Evolutionary conservation across 2,888 invertebrate genomes (phyloP).

Genomic region (Melinaea menophilus): DNA sequence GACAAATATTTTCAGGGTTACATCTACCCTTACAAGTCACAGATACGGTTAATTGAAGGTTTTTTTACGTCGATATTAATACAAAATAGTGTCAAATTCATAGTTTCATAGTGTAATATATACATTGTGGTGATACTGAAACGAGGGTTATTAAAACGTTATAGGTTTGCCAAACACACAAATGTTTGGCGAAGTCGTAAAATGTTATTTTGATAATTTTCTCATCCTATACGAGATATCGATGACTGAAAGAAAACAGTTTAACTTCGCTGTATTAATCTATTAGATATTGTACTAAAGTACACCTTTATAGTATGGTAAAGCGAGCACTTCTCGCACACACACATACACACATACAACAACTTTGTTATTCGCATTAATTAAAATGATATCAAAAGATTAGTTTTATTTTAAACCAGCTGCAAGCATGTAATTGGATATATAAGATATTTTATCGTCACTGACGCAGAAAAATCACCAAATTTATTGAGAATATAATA

Average conservation of each 20-base stretch:
- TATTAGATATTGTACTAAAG: not conserved
- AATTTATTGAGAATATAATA: slow-evolving; percentile 5
- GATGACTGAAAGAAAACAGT: slow-evolving; percentile 21
- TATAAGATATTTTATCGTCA: not conserved
- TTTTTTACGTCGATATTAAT: not conserved
- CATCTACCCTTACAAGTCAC: not conserved
- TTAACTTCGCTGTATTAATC: slow-evolving; percentile 13
- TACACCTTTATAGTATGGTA: no score
- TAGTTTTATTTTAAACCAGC: no score
- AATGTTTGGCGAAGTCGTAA: slow-evolving; percentile 27
- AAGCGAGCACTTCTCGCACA: no score
- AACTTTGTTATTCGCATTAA: no score
- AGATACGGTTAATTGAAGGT: not conserved
- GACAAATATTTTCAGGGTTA: slow-evolving; percentile 26
- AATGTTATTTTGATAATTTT: slow-evolving; percentile 37
- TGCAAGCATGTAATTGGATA: not conserved
- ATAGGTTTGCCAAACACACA: slow-evolving; percentile 1
- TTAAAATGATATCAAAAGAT: no score
- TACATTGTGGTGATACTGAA: not conserved
- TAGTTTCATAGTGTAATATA: not conserved
- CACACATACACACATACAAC: no score
- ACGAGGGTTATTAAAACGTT: not conserved
- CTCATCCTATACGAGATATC: slow-evolving; percentile 26
- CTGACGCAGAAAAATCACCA: not conserved
- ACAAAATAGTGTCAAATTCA: not conserved